A percentile compares a stretch with the other conserved stretches of the same genome.
Conservation (phyloP, 1,140 invertebrate species). For the Arctopsyche grandis region DNA sequence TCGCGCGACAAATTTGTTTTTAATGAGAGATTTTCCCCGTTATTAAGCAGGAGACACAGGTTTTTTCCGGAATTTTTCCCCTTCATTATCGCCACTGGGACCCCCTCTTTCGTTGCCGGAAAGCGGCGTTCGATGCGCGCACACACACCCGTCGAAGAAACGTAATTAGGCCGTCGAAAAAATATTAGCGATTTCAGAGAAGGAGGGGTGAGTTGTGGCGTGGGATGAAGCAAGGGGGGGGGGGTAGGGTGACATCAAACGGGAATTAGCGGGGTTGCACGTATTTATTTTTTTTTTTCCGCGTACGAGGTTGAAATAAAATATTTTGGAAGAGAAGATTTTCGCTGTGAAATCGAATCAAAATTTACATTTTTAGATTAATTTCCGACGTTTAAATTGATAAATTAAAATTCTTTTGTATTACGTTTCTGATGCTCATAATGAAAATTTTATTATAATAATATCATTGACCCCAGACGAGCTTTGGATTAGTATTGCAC, state of each 20-base stretch:
- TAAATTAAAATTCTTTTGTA: no score
- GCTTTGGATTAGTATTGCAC: no score
- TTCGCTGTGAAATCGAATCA: no score
- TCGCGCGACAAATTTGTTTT: constrained; percentile 54
- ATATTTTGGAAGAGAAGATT: no score
- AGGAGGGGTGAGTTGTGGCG: neutral
- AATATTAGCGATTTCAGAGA: neutral
- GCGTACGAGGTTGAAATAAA: no score
- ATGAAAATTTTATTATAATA: no score
- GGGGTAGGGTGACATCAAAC: neutral
- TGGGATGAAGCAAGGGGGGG: neutral
- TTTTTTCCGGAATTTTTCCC: constrained; percentile 24
- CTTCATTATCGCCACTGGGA: constrained; percentile 40
- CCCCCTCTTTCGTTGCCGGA: neutral
- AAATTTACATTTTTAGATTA: no score
- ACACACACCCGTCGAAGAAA: neutral
- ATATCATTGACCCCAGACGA: no score
- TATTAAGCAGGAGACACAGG: constrained; percentile 52
- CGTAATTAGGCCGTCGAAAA: constrained; percentile 21
- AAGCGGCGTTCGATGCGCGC: neutral
- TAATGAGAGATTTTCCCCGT: constrained; percentile 55
- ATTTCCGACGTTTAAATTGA: no score
- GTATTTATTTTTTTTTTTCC: neutral
- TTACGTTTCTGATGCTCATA: no score
- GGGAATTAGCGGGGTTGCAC: constrained; percentile 1